Evolutionary conservation across 2,888 invertebrate species (phyloP).

Genomic region (Drosophila birchii): DNA sequence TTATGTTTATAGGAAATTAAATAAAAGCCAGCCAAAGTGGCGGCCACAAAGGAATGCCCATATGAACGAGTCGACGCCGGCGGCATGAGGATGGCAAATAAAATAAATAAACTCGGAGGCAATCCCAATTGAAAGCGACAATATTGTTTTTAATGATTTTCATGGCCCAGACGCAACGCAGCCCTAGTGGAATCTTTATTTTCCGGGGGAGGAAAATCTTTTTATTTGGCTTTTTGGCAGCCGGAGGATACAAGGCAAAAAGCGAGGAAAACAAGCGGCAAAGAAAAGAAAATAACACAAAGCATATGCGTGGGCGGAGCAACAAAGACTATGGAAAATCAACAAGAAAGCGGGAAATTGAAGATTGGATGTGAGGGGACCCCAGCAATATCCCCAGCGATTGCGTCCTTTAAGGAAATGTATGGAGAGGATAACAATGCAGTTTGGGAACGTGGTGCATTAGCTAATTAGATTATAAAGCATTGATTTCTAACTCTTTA

Average conservation of each 20-base stretch:
- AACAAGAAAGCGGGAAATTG: constrained; percentile 18
- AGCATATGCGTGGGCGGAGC: constrained; percentile 63
- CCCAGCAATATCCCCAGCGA: constrained; percentile 1
- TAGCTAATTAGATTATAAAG: constrained; percentile 49
- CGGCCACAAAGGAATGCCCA: constrained; percentile 16
- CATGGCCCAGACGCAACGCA: constrained; percentile 36
- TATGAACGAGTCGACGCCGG: constrained; percentile 9
- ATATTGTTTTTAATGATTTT: constrained; percentile 77
- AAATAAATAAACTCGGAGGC: constrained; percentile 63
- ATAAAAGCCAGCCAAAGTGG: constrained; percentile 30
- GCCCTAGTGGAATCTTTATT: constrained; percentile 30
- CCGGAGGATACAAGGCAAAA: constrained; percentile 28
- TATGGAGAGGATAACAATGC: constrained; percentile 46
- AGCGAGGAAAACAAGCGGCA: constrained; percentile 26
- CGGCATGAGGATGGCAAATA: constrained; percentile 43
- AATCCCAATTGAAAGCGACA: constrained; percentile 67
- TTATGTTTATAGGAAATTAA: constrained; percentile 43
- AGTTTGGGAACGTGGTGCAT: constrained; percentile 53
- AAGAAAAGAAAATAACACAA: constrained; percentile 39
- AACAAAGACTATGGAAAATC: constrained; percentile 54
- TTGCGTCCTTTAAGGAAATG: constrained; percentile 44
- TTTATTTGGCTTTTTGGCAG: constrained; percentile 58
- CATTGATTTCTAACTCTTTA: constrained; percentile 1
- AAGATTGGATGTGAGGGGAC: background rate
- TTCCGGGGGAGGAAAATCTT: constrained; percentile 44